phyloP scores from a whole-genome alignment of 2,888 invertebrate genomes.

The Chaetoderma sp. region DNA sequence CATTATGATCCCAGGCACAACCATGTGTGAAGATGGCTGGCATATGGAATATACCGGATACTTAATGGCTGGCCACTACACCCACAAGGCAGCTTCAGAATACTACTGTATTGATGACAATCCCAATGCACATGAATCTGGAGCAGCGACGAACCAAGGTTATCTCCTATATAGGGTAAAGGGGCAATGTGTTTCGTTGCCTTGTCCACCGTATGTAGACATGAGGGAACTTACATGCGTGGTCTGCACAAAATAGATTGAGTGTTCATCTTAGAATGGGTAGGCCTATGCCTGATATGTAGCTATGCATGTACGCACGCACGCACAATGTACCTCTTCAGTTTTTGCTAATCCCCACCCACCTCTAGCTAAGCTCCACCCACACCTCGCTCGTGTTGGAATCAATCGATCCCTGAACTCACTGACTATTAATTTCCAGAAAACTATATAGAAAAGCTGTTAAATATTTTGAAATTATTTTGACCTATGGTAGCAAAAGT shows the following conservation, averaged over 20 bases:
- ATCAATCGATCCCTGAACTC: no score
- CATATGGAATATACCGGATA: conserved; percentile 40
- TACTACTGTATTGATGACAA: conserved; percentile 36
- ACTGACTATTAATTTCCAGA: no score
- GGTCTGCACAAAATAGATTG: conserved; percentile 39
- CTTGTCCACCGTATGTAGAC: conserved; percentile 39
- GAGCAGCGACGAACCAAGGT: conserved; percentile 26
- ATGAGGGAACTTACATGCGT: conserved; percentile 40
- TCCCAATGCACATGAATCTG: conserved; percentile 32
- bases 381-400: no score
- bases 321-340: no score
- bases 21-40: conserved; percentile 39
- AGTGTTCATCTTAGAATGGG: no score
- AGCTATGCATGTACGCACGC: no score
- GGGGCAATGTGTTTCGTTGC: conserved; percentile 40
- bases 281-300: no score
- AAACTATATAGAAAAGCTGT: no score
- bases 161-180: conserved; percentile 35
- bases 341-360: no score
- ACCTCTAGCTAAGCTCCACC: no score
- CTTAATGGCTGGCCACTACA: conserved; percentile 34
- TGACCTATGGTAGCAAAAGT: no score
- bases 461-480: no score
- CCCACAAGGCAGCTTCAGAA: conserved; percentile 8
- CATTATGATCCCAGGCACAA: conserved; percentile 38